phyloP scores from a whole-genome alignment of 2,797 vertebrate species.

The Otolemur crassicaudatus region DNA sequence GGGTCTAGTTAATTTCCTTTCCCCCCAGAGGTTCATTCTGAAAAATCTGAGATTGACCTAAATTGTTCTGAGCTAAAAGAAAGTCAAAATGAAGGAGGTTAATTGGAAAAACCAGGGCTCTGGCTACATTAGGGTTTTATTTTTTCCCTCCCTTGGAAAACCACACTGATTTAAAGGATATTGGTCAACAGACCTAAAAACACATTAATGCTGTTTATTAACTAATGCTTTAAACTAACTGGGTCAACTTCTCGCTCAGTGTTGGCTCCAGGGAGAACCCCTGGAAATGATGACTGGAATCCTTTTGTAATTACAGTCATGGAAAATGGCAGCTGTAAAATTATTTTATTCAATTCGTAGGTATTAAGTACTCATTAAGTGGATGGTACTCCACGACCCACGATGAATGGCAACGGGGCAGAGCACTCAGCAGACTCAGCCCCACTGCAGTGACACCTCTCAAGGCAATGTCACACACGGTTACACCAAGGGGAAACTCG shows the following conservation, averaged over 20 bases:
- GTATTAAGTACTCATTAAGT: neutral
- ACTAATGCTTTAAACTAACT: conserved; percentile 57
- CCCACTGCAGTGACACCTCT: neutral
- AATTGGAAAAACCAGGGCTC: conserved; percentile 15
- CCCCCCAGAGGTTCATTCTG: conserved; percentile 65
- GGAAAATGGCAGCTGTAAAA: conserved; percentile 2
- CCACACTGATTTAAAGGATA: conserved; percentile 23
- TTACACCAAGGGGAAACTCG: neutral
- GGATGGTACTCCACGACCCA: neutral
- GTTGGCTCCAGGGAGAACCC: conserved; percentile 20
- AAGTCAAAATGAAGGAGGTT: conserved; percentile 55
- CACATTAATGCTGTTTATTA: conserved; percentile 34
- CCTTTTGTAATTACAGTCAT: neutral
- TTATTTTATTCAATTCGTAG: neutral
- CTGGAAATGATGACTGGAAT: neutral
- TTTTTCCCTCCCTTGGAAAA: neutral
- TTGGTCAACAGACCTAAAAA: conserved; percentile 32
- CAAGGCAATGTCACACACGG: accelerated
- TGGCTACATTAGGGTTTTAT: neutral
- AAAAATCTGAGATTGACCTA: conserved; percentile 71
- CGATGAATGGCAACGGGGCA: accelerated
- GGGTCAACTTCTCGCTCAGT: conserved; percentile 7
- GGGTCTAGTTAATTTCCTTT: conserved; percentile 57
- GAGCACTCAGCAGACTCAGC: accelerated
- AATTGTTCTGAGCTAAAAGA: conserved; percentile 56